A percentile compares a stretch with the other conserved stretches of the same genome.
Evolutionary conservation across 2,113 vertebrate genomes (phyloP).

Genomic region (Psammodynastes pulverulentus): DNA sequence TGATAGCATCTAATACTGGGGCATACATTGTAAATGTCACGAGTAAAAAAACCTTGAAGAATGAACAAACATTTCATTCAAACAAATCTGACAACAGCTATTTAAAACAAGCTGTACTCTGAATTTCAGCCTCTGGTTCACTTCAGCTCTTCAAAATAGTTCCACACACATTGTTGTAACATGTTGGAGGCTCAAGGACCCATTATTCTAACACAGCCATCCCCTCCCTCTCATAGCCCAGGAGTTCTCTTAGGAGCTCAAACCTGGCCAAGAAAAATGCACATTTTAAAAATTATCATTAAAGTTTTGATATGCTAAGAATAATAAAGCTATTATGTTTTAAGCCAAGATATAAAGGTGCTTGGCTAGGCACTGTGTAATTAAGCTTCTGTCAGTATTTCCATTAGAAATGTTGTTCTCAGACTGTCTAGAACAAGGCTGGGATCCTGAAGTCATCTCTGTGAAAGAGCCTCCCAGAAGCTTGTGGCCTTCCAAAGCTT

Average conservation of each 20-base stretch:
- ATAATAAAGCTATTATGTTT: constrained; percentile 36
- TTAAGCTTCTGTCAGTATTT: constrained; percentile 40
- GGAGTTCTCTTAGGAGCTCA: constrained; percentile 17
- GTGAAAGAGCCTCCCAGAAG: not conserved
- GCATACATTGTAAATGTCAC: not conserved
- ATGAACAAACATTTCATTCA: not conserved
- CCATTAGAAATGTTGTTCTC: constrained; percentile 39
- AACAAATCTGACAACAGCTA: not conserved
- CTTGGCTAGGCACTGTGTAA: constrained; percentile 30
- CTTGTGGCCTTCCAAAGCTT: not conserved
- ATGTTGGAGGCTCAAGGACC: not conserved
- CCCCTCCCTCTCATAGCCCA: constrained; percentile 38
- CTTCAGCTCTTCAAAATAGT: not conserved
- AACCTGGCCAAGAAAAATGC: constrained; percentile 41
- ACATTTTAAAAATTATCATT: constrained; percentile 37
- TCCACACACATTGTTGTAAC: not conserved
- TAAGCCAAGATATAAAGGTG: constrained; percentile 35
- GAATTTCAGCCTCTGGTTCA: not conserved
- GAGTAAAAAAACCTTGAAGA: not conserved
- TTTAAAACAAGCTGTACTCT: not conserved
- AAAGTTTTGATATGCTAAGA: constrained; percentile 38
- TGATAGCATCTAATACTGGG: not conserved
- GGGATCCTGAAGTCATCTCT: not conserved
- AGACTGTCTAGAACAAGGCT: constrained; percentile 27
- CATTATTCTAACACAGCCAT: constrained; percentile 33